These are phyloP conservation scores for Cosmorhoe ocellata DNA, from an alignment of 2,888 invertebrate species.

Conservation along the genomic window DNA sequence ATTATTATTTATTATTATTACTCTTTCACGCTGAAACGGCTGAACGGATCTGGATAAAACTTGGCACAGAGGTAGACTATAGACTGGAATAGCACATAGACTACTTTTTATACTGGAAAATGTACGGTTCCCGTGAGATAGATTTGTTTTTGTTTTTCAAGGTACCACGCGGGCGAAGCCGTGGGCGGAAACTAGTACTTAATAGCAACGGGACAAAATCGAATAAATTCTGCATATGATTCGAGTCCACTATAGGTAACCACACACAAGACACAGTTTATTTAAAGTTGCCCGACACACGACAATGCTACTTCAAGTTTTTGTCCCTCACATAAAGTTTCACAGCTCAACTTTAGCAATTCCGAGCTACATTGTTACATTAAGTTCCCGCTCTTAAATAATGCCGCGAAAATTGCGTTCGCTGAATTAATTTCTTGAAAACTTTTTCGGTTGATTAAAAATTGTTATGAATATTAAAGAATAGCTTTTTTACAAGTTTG, in stretches of 20 bases:
- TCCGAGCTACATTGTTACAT: constrained; percentile 17
- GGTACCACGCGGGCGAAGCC: no score
- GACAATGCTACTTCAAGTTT: constrained; percentile 23
- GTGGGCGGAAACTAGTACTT: no score
- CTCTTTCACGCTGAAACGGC: no score
- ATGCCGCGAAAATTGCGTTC: constrained; percentile 20
- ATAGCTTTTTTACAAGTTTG: constrained; percentile 1
- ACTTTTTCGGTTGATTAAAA: constrained; percentile 24
- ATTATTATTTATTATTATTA: no score
- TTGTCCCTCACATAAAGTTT: constrained; percentile 25
- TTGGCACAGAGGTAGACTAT: no score
- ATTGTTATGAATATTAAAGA: constrained; percentile 4
- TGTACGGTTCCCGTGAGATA: no score
- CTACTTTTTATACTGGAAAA: no score
- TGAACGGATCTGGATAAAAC: no score
- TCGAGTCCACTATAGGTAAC: not conserved
- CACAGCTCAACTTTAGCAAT: constrained; percentile 21
- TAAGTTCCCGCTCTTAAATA: constrained; percentile 19
- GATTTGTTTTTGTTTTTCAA: no score
- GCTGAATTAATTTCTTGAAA: constrained; percentile 22
- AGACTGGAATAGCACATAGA: no score
- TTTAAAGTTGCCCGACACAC: constrained; percentile 9
- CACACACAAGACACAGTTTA: no score
- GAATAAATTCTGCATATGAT: not conserved
- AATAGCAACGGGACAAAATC: not conserved